Percentiles rank a stretch among this genome's conserved stretches.
phyloP scores from a whole-genome alignment of 2,113 vertebrate genomes.

The Chelonoidis abingdonii region DNA sequence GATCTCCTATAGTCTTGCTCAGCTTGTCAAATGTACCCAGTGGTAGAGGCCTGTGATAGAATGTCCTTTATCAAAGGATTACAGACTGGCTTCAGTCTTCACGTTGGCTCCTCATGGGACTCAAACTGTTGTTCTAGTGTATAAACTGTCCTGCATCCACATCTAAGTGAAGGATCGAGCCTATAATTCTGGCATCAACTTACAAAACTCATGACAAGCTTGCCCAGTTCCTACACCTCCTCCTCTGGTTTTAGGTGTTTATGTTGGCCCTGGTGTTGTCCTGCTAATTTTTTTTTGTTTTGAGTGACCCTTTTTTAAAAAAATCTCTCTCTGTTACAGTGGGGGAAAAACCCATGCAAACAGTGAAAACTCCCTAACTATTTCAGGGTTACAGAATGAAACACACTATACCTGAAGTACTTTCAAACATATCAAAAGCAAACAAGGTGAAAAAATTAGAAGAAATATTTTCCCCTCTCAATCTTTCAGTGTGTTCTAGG shows the following conservation, averaged over 20 bases:
- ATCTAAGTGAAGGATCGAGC: not conserved
- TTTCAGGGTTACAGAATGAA: not conserved
- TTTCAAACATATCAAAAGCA: not conserved
- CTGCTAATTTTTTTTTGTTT: not conserved
- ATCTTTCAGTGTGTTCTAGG: not conserved
- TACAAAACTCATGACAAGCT: not conserved
- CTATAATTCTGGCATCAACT: not conserved
- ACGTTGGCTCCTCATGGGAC: not conserved
- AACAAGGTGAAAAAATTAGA: not conserved
- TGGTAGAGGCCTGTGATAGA: not conserved
- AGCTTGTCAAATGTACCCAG: not conserved
- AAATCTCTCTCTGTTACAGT: not conserved
- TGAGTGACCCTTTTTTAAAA: not conserved
- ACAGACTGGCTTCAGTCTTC: not conserved
- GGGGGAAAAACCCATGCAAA: not conserved
- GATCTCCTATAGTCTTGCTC: not conserved
- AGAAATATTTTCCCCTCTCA: not conserved
- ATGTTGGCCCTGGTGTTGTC: not conserved
- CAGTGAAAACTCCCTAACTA: not conserved
- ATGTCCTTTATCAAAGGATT: not conserved
- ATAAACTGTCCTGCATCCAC: not conserved
- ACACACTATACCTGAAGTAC: not conserved
- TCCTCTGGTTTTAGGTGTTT: not conserved
- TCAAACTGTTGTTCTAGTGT: not conserved
- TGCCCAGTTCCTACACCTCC: not conserved